Evolutionary conservation across 2,888 invertebrate species (phyloP).

Genomic region (Eupithecia subumbrata): DNA sequence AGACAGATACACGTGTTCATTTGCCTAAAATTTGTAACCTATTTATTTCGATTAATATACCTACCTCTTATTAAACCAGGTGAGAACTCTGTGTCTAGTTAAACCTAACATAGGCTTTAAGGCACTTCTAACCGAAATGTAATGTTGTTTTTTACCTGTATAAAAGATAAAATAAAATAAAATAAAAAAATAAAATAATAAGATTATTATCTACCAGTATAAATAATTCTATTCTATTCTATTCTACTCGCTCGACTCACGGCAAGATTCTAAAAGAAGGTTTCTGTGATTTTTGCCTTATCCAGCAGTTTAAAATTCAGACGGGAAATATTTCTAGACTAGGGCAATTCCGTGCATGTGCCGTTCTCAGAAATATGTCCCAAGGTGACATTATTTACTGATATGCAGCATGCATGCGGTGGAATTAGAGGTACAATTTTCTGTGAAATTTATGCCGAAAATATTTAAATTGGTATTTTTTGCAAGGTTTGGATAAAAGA

Average conservation of each 20-base stretch:
- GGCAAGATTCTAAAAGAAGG: not conserved
- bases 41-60: too few relatives aligned
- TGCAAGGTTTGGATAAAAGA: not conserved
- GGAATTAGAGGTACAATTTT: not conserved
- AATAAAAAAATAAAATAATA: too few relatives aligned
- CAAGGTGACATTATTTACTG: constrained; percentile 9
- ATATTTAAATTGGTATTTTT: not conserved
- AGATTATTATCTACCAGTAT: too few relatives aligned
- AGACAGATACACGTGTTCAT: too few relatives aligned
- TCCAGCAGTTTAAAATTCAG: not conserved
- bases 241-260: not conserved
- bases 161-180: too few relatives aligned
- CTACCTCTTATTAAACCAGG: too few relatives aligned
- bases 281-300: not conserved
- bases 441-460: not conserved
- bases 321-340: constrained; percentile 8
- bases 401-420: constrained; percentile 6
- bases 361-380: constrained; percentile 1
- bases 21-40: too few relatives aligned
- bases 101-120: too few relatives aligned
- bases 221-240: too few relatives aligned
- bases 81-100: too few relatives aligned
- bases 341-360: constrained; percentile 1
- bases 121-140: too few relatives aligned
- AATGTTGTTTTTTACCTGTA: too few relatives aligned